Base-by-base conservation (phyloP, 2,888 invertebrate species). In the Belgica antarctica region DNA sequence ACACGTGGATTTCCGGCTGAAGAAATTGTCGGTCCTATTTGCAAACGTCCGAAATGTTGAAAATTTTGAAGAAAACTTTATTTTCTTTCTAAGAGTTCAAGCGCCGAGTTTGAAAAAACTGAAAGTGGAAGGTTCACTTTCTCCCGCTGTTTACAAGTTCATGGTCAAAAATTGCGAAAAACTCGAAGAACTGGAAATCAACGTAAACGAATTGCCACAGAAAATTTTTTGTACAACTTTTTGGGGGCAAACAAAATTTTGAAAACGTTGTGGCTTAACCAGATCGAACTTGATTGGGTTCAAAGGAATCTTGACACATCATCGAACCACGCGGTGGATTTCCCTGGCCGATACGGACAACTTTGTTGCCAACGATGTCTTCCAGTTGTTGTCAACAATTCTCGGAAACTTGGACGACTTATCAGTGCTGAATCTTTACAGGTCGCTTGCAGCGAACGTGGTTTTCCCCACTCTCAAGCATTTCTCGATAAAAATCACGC, bases 181-280 rank as follows among this genome's bases (percentile, higher is more conserved):
- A 5, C 10, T 65, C 1, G 2, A 25, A 19, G 24, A 22, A 1
- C 17, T 65, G 7, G 65, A 65, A 65, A 25, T 65, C 8, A 46
- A 46, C 15, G 24, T 36, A 7, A 28, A 17, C 19, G 24, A 34
- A 28, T 8, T 65, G n/a, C 65, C 65, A 7, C 41, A 65, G 15
- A 47, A 65, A 27, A 25, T 22, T 27, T 65, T 27, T 65, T 65
- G 15, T 65, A 65, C 36, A 27, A 47, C 17, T 12, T 36, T 15
- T 27, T 65, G 17, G 4, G 19, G 10, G 5, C n/a, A 7, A 65
- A 65, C 19, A 8, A 7, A 22, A 65, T 12, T 15, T 46, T 65
- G 15, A 65, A 46, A 7, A n/a, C 12, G 1, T 10, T 65, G 2
- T 27, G 8, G 15, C 22, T 65, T 8, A 10, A 63, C 2, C 10